Percentiles rank a stretch among this genome's conserved stretches.
phyloP scores from a whole-genome alignment of 2,113 vertebrate species.

The Plotosus lineatus region DNA sequence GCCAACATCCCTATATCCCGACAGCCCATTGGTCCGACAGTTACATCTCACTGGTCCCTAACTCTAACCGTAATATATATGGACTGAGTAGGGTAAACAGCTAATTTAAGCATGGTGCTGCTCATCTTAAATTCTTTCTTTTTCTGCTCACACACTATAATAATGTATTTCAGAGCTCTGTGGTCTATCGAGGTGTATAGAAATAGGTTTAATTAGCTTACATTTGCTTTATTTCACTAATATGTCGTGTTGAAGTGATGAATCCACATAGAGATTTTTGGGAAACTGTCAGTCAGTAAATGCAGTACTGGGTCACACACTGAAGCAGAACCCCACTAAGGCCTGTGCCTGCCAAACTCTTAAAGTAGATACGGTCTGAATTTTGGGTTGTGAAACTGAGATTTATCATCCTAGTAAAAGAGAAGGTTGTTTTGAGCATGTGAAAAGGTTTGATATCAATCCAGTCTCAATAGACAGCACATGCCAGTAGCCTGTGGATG shows the following conservation, averaged over 20 bases:
- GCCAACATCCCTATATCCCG: too few species aligned
- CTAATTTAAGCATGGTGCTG: too few species aligned
- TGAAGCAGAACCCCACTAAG: constrained; percentile 28
- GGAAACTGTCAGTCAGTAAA: constrained; percentile 36
- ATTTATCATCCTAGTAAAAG: constrained; percentile 43
- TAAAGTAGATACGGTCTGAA: constrained; percentile 26
- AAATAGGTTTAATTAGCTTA: too few species aligned
- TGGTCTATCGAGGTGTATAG: constrained; percentile 14
- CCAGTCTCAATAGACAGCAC: constrained; percentile 21
- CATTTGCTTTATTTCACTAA: too few species aligned
- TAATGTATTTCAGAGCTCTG: constrained; percentile 2
- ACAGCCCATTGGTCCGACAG: too few species aligned
- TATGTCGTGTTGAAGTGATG: too few species aligned
- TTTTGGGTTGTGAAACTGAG: constrained; percentile 14
- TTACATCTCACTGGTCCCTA: too few species aligned
- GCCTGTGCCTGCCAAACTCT: constrained; percentile 9
- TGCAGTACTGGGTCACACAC: neutral
- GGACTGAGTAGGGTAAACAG: too few species aligned
- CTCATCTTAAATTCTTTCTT: too few species aligned
- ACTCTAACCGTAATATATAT: too few species aligned
- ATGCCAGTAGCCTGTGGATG: constrained; percentile 25
- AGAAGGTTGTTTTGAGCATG: constrained; percentile 16
- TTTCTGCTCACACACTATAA: neutral
- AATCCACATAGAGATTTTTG: constrained; percentile 9
- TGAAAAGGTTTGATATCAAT: constrained; percentile 31